Conservation (phyloP, 2,888 invertebrate species). For the Eupsilia transversa region DNA sequence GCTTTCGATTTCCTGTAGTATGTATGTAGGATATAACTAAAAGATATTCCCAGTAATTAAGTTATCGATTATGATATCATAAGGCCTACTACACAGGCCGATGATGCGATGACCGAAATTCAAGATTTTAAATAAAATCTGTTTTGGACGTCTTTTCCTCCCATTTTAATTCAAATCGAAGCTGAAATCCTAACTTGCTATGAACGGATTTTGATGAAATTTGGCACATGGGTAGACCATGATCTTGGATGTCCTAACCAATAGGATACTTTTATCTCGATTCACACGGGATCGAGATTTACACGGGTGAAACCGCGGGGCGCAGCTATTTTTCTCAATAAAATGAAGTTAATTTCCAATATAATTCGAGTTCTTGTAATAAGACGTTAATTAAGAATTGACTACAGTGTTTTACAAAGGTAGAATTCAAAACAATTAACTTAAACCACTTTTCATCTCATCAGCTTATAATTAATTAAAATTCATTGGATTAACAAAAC, state of each 20-base stretch:
- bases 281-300: no score
- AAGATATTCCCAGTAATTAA: neutral
- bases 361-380: neutral
- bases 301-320: no score
- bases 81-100: neutral
- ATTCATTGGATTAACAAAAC: constrained; percentile 43
- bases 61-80: no score
- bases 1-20: no score
- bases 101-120: neutral
- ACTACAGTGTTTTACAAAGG: neutral
- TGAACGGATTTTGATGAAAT: no score
- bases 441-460: neutral
- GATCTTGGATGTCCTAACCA: no score
- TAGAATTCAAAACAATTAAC: constrained; percentile 18
- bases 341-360: neutral
- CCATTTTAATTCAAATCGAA: neutral
- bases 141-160: neutral
- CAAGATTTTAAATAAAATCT: neutral
- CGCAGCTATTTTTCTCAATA: constrained; percentile 4
- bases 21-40: no score
- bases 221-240: no score
- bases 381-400: neutral
- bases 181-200: no score
- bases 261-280: no score
- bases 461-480: constrained; percentile 33